Percentiles rank a stretch among this genome's conserved stretches.
phyloP scores from a whole-genome alignment of 2,113 vertebrate genomes.

The Petaurus breviceps region DNA sequence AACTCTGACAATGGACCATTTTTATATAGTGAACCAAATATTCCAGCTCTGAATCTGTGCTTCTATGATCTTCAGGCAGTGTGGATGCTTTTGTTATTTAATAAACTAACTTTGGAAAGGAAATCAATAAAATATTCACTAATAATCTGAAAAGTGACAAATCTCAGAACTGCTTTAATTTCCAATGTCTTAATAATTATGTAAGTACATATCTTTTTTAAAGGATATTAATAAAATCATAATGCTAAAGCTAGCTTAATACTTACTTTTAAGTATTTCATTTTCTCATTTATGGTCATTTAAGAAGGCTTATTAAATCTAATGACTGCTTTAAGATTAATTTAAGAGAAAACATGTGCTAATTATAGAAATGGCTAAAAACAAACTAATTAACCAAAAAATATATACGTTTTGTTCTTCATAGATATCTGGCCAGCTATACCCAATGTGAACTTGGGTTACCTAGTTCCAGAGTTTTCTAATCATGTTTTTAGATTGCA shows the following conservation, averaged over 20 bases:
- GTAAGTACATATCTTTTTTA: conserved; percentile 59
- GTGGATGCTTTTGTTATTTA: conserved; percentile 38
- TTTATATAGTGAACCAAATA: background rate
- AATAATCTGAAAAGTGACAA: conserved; percentile 61
- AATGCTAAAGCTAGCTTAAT: conserved; percentile 70
- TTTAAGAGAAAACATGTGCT: conserved; percentile 79
- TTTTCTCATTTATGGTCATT: conserved; percentile 81
- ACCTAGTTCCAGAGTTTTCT: conserved; percentile 84
- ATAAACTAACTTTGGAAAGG: conserved; percentile 29
- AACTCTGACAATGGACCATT: background rate
- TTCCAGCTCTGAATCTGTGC: background rate
- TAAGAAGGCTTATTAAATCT: conserved; percentile 83
- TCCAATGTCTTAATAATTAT: conserved; percentile 67
- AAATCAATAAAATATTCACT: conserved; percentile 34
- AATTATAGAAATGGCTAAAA: conserved; percentile 85
- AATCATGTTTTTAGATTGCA: conserved; percentile 88
- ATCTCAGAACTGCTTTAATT: conserved; percentile 5
- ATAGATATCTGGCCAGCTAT: conserved; percentile 82
- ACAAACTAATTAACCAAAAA: conserved; percentile 86
- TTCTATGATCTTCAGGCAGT: background rate
- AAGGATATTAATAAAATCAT: conserved; percentile 66
- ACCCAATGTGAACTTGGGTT: conserved; percentile 84
- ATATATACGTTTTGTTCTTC: conserved; percentile 79
- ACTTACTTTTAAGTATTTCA: conserved; percentile 81
- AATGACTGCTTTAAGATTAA: conserved; percentile 84